Conservation (phyloP, 2,113 vertebrate genomes). For the Pollimyrus isidori region DNA sequence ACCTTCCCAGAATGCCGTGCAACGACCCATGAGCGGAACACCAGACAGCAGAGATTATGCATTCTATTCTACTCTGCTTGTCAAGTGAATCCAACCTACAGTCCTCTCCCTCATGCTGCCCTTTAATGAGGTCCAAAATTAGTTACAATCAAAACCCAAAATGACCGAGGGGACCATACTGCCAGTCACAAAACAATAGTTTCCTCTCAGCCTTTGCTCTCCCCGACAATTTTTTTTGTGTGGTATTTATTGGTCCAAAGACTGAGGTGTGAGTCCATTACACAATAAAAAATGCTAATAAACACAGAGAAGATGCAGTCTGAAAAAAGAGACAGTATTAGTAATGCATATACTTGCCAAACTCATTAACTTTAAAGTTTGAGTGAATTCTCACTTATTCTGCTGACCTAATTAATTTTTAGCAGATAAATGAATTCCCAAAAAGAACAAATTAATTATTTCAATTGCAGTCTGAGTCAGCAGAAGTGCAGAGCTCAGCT, state of each 20-base stretch:
- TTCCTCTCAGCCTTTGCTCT: neutral
- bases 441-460: neutral
- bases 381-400: neutral
- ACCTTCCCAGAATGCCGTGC: neutral
- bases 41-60: slow-evolving; percentile 34
- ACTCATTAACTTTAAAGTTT: neutral
- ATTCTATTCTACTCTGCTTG: slow-evolving; percentile 41
- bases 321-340: neutral
- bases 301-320: neutral
- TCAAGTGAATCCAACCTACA: slow-evolving; percentile 40
- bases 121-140: slow-evolving; percentile 72
- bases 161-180: slow-evolving; percentile 37
- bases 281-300: neutral
- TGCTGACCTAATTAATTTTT: neutral
- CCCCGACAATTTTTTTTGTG: neutral
- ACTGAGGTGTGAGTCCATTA: neutral
- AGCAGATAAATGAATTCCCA: neutral
- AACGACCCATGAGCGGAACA: slow-evolving; percentile 24
- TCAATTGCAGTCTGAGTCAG: neutral
- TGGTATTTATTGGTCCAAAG: neutral
- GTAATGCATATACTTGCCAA: neutral
- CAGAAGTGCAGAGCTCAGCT: neutral
- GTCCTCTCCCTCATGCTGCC: slow-evolving; percentile 35
- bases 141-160: slow-evolving; percentile 59
- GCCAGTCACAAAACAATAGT: neutral